Base-by-base conservation (phyloP, 2,888 invertebrate genomes). In the Xylocampa areola region DNA sequence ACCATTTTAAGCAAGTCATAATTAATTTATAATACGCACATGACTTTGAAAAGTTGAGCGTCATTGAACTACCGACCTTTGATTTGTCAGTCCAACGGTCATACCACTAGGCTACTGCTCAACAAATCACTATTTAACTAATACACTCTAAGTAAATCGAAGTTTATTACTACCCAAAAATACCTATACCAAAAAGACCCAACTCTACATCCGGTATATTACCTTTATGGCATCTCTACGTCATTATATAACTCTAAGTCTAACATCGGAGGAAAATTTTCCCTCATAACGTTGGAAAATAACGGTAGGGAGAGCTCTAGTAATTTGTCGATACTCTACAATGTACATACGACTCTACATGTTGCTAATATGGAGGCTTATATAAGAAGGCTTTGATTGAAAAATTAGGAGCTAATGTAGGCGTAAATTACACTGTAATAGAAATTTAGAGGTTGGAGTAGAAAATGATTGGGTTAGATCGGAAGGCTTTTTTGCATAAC, bases 301-400 rank as follows among this genome's bases (percentile, higher is more conserved):
- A 86, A 80, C 75, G 79, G 64, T 54, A 45, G 72, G 79, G 80
- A 76, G 80, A 76, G 76, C 69, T 76, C 79, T 79, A 83, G 84
- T 85, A 85, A 86, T 85, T 86, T 85, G 82, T 78, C 85, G 80
- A 85, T 86, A 85, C 80, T 79, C 60, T 57, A 60, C n/a, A n/a
- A n/a, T n/a, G n/a, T n/a, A n/a, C 59, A 55, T 54, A 35, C 39
- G 44, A 21, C 62, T 65, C 39, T 36, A 52, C 3, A 32, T 32
- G 32, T 32, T 2, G 30, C 11, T 14, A 4, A n/a, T 49, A 54
- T 45, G 32, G 33, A 37, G 51, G 57, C 48, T 60, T 57, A 55
- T 45, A 44, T 60, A 47, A 40, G 33, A 36, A 60, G 44, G 50
- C 50, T 60, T 14, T 73, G 72, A 73, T 73, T 74, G 72, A 73